Evolutionary conservation across 2,888 invertebrate genomes (phyloP).

Genomic region (Vanessa cardui): DNA sequence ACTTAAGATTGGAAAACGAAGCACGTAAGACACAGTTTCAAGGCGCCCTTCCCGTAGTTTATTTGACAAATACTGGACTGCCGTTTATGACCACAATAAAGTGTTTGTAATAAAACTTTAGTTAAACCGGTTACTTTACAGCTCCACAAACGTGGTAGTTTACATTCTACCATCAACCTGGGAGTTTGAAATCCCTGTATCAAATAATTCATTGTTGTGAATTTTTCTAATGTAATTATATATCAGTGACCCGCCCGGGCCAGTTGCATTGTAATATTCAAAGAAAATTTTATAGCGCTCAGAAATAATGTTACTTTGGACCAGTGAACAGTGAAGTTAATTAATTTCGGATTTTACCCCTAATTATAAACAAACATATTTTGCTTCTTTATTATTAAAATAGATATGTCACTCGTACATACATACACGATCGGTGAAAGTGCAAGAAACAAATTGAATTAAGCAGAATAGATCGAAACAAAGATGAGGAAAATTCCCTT

Average conservation of each 20-base stretch:
- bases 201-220: too few species aligned
- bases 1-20: neutral
- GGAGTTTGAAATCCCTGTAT: neutral
- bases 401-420: too few species aligned
- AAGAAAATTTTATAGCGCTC: too few species aligned
- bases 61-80: conserved; percentile 14
- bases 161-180: neutral
- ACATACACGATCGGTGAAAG: conserved; percentile 24
- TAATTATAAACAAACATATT: too few species aligned
- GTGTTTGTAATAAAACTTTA: conserved; percentile 25
- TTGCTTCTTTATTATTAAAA: too few species aligned
- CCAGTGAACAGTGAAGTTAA: too few species aligned
- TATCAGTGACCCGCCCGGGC: too few species aligned
- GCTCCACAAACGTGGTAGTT: neutral
- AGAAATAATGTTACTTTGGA: too few species aligned
- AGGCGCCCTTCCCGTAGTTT: neutral
- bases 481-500: conserved; percentile 60
- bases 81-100: conserved; percentile 25
- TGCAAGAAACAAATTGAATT: conserved; percentile 69
- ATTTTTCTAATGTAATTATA: too few species aligned
- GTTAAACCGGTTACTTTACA: conserved; percentile 14
- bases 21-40: neutral
- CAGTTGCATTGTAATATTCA: too few species aligned
- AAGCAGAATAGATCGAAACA: conserved; percentile 70
- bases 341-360: too few species aligned